These are phyloP conservation scores for Leguminivora glycinivorella DNA, from an alignment of 1,140 invertebrate species.

Conservation along the genomic window DNA sequence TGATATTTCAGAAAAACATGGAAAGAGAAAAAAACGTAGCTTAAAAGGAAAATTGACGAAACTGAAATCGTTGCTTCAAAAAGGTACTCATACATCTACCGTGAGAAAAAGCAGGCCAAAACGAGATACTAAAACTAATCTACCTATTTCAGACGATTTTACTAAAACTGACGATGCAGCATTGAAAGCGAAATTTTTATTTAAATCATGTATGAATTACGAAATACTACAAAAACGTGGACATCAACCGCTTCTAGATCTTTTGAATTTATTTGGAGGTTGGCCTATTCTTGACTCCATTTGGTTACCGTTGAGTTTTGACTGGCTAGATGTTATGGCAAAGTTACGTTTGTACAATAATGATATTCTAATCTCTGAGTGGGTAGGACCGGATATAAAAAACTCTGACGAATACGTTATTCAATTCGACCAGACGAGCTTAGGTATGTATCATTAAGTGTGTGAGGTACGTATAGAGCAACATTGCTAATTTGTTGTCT, in stretches of 20 bases:
- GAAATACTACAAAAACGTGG: constrained; percentile 84
- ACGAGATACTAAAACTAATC: constrained; percentile 46
- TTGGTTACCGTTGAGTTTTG: constrained; percentile 84
- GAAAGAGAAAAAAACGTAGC: background rate
- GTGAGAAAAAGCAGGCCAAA: constrained; percentile 39
- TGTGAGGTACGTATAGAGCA: background rate
- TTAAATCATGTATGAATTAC: constrained; percentile 91
- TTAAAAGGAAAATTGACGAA: background rate
- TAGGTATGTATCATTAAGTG: constrained; percentile 78
- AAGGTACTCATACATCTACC: background rate
- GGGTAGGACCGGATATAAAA: constrained; percentile 93
- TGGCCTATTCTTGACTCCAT: constrained; percentile 88
- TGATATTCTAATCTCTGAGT: constrained; percentile 89
- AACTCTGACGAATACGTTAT: constrained; percentile 92
- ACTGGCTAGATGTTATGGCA: constrained; percentile 88
- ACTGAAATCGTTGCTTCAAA: background rate
- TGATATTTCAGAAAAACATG: background rate
- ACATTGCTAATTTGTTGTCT: background rate
- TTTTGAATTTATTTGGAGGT: constrained; percentile 88
- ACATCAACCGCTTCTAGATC: constrained; percentile 84
- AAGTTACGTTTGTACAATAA: constrained; percentile 90
- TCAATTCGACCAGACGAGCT: constrained; percentile 92
- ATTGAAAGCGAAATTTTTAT: constrained; percentile 88
- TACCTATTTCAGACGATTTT: constrained; percentile 34
- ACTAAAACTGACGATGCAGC: constrained; percentile 78